Conservation (phyloP, 2,797 vertebrate species). For the Leptatherina wallacei region DNA sequence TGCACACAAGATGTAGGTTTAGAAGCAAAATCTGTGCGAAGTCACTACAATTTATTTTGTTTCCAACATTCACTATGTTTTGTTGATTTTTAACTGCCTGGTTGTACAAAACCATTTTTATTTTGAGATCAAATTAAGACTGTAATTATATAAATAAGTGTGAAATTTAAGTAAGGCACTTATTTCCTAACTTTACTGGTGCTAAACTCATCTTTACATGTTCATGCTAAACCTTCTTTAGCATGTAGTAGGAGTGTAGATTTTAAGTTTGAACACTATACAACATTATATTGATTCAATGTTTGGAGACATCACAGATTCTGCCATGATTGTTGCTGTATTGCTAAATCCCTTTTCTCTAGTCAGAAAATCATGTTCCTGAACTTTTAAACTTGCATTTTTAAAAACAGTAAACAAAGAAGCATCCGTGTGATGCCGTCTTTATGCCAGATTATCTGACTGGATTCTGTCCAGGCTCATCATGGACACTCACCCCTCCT, state of each 20-base stretch:
- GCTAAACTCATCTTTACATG: background rate
- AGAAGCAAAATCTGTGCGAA: background rate
- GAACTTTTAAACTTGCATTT: background rate
- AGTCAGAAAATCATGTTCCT: background rate
- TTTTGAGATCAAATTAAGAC: background rate
- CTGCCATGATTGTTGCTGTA: too few relatives aligned
- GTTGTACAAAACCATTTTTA: background rate
- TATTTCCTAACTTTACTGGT: background rate
- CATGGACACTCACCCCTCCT: slow-evolving; percentile 89
- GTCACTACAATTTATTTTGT: background rate
- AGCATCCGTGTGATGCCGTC: background rate
- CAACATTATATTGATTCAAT: too few relatives aligned
- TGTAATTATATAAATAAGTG: too few relatives aligned
- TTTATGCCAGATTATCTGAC: background rate
- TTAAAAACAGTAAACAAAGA: background rate
- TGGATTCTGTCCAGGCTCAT: too few relatives aligned
- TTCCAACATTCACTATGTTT: background rate
- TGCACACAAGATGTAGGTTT: slow-evolving; percentile 8
- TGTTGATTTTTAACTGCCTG: too few relatives aligned
- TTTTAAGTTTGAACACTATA: too few relatives aligned
- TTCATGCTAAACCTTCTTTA: background rate
- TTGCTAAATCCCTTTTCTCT: too few relatives aligned
- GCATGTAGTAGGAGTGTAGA: background rate
- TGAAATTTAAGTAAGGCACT: too few relatives aligned
- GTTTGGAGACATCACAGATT: too few relatives aligned